Evolutionary conservation across 1,140 invertebrate species (phyloP).

Genomic region (Trachelipus rathkii): DNA sequence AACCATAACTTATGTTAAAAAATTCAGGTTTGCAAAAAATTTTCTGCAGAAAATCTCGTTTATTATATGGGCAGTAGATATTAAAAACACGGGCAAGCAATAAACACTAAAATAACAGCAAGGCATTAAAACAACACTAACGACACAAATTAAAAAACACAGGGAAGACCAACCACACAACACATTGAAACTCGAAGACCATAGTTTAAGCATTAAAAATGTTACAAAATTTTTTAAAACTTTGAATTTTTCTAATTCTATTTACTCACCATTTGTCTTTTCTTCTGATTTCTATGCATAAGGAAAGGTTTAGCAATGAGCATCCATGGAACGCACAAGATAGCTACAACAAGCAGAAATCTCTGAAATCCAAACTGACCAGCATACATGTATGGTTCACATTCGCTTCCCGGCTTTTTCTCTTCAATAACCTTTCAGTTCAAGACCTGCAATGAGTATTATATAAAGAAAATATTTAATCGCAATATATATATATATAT

Average conservation of each 20-base stretch:
- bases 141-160: too few species aligned
- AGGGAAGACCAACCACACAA: too few species aligned
- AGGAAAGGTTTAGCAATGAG: conserved; percentile 86
- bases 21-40: too few species aligned
- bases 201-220: not conserved
- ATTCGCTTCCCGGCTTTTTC: not conserved
- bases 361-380: conserved; percentile 67
- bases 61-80: too few species aligned
- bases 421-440: conserved; percentile 37
- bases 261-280: conserved; percentile 31
- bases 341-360: conserved; percentile 75
- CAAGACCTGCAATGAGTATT: conserved; percentile 32
- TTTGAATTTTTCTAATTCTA: not conserved
- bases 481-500: conserved; percentile 25
- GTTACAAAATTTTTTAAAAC: not conserved
- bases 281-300: conserved; percentile 63
- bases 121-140: too few species aligned
- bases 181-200: too few species aligned
- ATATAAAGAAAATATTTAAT: not conserved
- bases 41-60: too few species aligned
- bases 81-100: too few species aligned
- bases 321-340: conserved; percentile 94
- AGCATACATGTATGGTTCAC: conserved; percentile 47
- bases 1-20: too few species aligned
- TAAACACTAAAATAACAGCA: too few species aligned